Base-by-base conservation (phyloP, 1,140 invertebrate species). In the Lasioglossum baleicum region DNA sequence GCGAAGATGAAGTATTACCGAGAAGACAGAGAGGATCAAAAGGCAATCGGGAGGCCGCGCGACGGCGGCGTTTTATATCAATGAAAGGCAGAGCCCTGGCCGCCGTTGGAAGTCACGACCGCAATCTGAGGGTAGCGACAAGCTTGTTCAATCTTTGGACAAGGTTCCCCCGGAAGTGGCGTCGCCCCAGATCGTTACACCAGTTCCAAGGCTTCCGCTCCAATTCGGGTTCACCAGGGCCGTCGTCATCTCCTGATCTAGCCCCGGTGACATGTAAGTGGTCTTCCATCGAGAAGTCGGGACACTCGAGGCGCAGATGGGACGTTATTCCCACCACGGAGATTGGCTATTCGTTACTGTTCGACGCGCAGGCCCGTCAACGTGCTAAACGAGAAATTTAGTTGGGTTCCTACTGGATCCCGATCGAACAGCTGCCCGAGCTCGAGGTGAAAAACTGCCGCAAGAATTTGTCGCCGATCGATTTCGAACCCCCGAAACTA, bases 281-380 rank as follows among this genome's bases (percentile, higher is more conserved):
- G 20, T 40, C 26, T 70, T 40, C 17, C 26, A 26, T 22, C 42
- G 42, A 44, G 65, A 15, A 48, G 40, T 7, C 63, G 42, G n/a
- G 48, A 48, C 35, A 51, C 17, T 67, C 64, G 63, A 8, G 51
- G 61, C 64, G 72, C 13, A 26, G 71, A 31, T 51, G 7, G 51
- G 73, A 42, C 75, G 75, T 69, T 63, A 69, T 69, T 77, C 75
- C 42, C 64, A 40, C 48, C 75, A 63, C 75, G 75, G 75, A 77
- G 75, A 77, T 77, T 77, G 66, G 75, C 75, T 70, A 77, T 77
- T 77, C 75, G 75, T 77, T 77, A 70, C 73, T 31, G 53, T 40
- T 63, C 56, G 70, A 8, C 15, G 44, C n/a, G 20, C 44, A 51
- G 44, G 0, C 22, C 40, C n/a, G 64, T 48, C 65, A 76, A 51